phyloP scores from a whole-genome alignment of 37 sponge, comb jelly and placozoan species.

The Ianthella basta region DNA sequence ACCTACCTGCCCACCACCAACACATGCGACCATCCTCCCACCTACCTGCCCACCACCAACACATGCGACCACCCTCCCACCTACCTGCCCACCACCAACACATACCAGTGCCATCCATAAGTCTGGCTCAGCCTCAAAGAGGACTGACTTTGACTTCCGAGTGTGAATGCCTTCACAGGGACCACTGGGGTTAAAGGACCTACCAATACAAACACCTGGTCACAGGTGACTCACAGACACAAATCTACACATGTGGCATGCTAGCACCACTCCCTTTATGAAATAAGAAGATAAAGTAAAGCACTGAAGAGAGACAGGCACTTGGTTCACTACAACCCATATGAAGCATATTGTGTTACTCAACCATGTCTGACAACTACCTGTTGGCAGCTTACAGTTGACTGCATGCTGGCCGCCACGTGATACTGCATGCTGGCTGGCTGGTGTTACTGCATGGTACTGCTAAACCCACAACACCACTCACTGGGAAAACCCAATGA shows the following conservation, averaged over 20 bases:
- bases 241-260: background rate
- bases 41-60: background rate
- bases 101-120: slow-evolving; percentile 90
- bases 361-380: no score
- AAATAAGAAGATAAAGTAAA: no score
- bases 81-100: background rate
- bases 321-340: no score
- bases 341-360: no score
- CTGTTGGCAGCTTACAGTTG: no score
- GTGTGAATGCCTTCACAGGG: slow-evolving; percentile 85
- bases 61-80: slow-evolving; percentile 23
- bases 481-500: slow-evolving; percentile 77
- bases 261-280: no score
- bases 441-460: no score
- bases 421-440: background rate
- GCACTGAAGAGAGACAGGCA: no score
- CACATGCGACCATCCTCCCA: slow-evolving; percentile 29
- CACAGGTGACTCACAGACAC: background rate
- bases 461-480: no score
- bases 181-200: slow-evolving; percentile 62
- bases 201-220: background rate
- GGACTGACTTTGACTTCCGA: slow-evolving; percentile 64
- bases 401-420: no score
- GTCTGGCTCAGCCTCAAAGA: slow-evolving; percentile 79
- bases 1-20: background rate